phyloP scores from a whole-genome alignment of 2,797 vertebrate genomes.

The Artibeus lituratus region DNA sequence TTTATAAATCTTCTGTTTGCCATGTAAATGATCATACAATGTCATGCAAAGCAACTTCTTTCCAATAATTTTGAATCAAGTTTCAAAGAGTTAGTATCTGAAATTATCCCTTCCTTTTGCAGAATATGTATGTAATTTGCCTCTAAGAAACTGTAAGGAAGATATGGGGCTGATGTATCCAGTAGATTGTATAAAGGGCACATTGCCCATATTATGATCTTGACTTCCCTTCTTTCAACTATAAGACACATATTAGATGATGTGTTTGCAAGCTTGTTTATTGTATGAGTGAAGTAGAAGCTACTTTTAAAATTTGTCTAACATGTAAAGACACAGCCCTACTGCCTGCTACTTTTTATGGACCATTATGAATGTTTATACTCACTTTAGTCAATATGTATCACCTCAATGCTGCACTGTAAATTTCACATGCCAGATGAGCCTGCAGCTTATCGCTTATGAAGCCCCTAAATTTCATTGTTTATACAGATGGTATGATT shows the following conservation, averaged over 20 bases:
- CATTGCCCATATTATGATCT: neutral
- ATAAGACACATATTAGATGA: neutral
- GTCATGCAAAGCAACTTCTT: neutral
- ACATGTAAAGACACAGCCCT: neutral
- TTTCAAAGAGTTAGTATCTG: neutral
- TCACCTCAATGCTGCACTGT: neutral
- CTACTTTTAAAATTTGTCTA: conserved; percentile 16
- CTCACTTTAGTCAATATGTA: neutral
- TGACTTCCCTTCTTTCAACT: neutral
- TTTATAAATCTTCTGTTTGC: neutral
- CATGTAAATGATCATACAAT: neutral
- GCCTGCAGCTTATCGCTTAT: neutral
- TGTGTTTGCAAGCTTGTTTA: conserved; percentile 23
- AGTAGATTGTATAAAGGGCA: neutral
- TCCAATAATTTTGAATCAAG: neutral
- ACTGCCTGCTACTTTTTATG: neutral
- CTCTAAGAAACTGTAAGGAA: neutral
- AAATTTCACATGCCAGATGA: neutral
- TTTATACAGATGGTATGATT: neutral
- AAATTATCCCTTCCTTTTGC: neutral
- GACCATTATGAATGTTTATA: neutral
- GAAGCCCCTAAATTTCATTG: neutral
- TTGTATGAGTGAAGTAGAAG: neutral
- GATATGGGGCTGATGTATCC: neutral
- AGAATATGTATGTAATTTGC: neutral